Percentiles rank a stretch among this genome's conserved stretches.
Evolutionary conservation across 1,140 invertebrate species (phyloP).

Genomic region (Probaryconus sp.): DNA sequence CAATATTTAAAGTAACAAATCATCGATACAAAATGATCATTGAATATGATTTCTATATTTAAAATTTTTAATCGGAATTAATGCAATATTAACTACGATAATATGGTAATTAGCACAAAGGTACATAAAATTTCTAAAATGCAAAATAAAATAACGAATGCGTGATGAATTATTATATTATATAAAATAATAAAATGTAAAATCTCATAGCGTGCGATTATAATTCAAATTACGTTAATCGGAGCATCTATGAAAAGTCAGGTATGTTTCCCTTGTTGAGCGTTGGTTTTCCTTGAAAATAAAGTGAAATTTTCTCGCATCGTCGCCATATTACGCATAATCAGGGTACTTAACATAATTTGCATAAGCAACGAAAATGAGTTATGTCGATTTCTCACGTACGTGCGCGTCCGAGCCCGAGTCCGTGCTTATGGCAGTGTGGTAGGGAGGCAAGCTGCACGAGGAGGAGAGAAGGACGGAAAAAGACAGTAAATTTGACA

Average conservation of each 20-base stretch:
- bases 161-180: constrained; percentile 48
- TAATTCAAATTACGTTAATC: constrained; percentile 61
- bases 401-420: constrained; percentile 46
- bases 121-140: no score
- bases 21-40: no score
- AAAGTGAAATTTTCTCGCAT: constrained; percentile 60
- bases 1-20: no score
- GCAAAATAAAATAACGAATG: no score
- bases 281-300: constrained; percentile 53
- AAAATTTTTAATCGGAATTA: no score
- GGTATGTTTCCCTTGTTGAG: constrained; percentile 35
- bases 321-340: constrained; percentile 54
- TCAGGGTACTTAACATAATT: constrained; percentile 64
- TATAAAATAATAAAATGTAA: constrained; percentile 46
- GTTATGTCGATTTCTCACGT: constrained; percentile 67
- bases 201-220: constrained; percentile 51
- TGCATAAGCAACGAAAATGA: constrained; percentile 71
- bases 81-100: no score
- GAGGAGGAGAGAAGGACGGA: constrained; percentile 28
- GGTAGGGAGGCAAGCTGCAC: constrained; percentile 2
- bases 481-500: constrained; percentile 59
- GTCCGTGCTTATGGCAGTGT: constrained; percentile 44
- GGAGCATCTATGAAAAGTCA: constrained; percentile 53
- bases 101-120: no score
- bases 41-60: no score